Evolutionary conservation across 2,888 invertebrate genomes (phyloP), one percentile per base, ranked within the genome.

Genomic region (Coenonympha glycerion): DNA sequence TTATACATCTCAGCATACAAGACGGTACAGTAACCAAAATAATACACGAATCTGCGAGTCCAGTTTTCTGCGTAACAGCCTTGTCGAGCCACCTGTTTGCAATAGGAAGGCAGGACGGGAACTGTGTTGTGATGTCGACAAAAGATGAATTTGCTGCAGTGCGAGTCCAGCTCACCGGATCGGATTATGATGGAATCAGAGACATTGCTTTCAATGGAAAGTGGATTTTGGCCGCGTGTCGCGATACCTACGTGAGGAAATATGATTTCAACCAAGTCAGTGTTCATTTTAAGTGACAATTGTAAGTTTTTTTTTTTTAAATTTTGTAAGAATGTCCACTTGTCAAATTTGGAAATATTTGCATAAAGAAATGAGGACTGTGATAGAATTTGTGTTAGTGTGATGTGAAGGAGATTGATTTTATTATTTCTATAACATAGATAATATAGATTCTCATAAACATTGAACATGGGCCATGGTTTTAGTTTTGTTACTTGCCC

Each of bases 161-260:
- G 3, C 70, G 82, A 51, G 77, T 90, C 0, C 90, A 91, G 53
- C 72, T 93, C n/a, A 92, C 92, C 5, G 93, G 93, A 0, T 84
- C 92, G 0, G 91, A 93, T 64, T 91, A 89, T 71, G 93, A 93
- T 63, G 92, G 92, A 0, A 87, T 93, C 11, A 89, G 92, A 67
- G 89, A 89, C 60, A 72, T 92, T 21, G 76, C 88, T 0, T 87
- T 86, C 56, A 91, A 91, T 65, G 88, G 88, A 2, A 86, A 86
- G 67, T 87, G 87, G 86, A 73, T 93, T 24, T 91, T 89, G 58
- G 89, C 91, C 1, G 90, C 87, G 1, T 91, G 91, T 64, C 78
- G 93, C 56, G 93, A 93, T 68, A 82, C 89, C 3, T 55, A 71
- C 22, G 80, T 93, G 45, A 79, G 93, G 50, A 91, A 91, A 71